Evolutionary conservation across 2,113 vertebrate genomes (phyloP), one percentile per base, ranked within the genome.

Genomic region (Himantopus leucocephalus): DNA sequence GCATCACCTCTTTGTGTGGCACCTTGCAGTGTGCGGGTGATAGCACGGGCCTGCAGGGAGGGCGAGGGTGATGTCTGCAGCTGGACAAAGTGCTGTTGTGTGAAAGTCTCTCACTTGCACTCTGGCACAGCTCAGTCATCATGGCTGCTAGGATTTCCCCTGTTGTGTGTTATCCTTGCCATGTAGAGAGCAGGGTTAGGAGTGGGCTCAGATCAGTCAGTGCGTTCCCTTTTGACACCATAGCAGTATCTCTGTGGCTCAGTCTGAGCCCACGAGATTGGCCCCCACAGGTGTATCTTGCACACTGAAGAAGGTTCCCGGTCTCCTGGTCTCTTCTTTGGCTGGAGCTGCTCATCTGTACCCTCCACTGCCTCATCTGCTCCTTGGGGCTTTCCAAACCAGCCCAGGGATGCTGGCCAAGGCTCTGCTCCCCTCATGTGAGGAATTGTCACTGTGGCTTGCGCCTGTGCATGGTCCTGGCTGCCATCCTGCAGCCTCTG

Each of bases 401-500:
- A 39, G 55, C 5, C 32, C 21, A 20, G 35, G 27, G 20, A 62
- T 29, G 53, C 32, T 62, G 55, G 23, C 35, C 27, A 23, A 45
- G 19, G 4, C 52, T 71, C 81, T 52, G 58, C 35, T 70, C 35
- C 35, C 30, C 26, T 77, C 50, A 5, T 1, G 18, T 6, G 13
- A 17, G 19, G 21, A 87, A 15, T 12, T 2, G 2, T 45, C 35
- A 5, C 37, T 32, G 37, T 27, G 71, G 23, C 39, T 22, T 41
- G 58, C 17, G 39, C 24, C 34, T 14, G 1, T 0, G 5, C 0
- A 0, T 6, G 2, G 29, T 19, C 12, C 52, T 56, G 55, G 55
- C 34, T 0, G 0, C 78, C 55, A 45, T 50, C 50, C 18, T 27
- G 66, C 70, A 62, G 29, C 2, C 48, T 78, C 64, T 3, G 4